Conservation (phyloP, 2,113 vertebrate genomes). For the Zingel zingel region DNA sequence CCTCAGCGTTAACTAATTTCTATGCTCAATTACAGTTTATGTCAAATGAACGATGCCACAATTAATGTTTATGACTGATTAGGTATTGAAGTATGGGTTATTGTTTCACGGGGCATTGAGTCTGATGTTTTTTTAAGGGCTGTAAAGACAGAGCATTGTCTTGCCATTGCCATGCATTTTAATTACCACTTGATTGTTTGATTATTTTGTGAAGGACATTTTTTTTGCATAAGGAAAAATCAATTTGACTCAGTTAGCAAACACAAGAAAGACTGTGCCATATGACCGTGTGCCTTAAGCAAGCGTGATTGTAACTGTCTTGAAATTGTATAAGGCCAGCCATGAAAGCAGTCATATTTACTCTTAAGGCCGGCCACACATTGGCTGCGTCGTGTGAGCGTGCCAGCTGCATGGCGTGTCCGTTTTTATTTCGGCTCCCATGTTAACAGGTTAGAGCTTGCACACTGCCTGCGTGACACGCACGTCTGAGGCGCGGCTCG, state of each 20-base stretch:
- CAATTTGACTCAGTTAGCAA: neutral
- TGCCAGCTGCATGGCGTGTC: too few species aligned
- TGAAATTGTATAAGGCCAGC: slow-evolving; percentile 6
- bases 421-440: too few species aligned
- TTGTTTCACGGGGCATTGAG: slow-evolving; percentile 76
- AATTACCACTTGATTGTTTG: slow-evolving; percentile 59
- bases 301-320: neutral
- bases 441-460: too few species aligned
- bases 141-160: slow-evolving; percentile 58
- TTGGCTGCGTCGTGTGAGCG: too few species aligned
- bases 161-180: slow-evolving; percentile 54
- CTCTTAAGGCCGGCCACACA: neutral
- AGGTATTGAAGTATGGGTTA: slow-evolving; percentile 61
- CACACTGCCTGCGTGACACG: too few species aligned
- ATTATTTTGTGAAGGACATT: slow-evolving; percentile 39
- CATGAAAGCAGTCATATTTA: slow-evolving; percentile 32
- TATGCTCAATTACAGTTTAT: slow-evolving; percentile 79
- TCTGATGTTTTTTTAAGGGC: slow-evolving; percentile 71
- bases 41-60: slow-evolving; percentile 72
- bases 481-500: too few species aligned
- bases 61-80: slow-evolving; percentile 82
- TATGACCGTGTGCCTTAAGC: neutral
- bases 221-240: slow-evolving; percentile 25
- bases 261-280: neutral
- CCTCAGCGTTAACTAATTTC: slow-evolving; percentile 65